Evolutionary conservation across 2,888 invertebrate species (phyloP).

Genomic region (Julus scanicus): DNA sequence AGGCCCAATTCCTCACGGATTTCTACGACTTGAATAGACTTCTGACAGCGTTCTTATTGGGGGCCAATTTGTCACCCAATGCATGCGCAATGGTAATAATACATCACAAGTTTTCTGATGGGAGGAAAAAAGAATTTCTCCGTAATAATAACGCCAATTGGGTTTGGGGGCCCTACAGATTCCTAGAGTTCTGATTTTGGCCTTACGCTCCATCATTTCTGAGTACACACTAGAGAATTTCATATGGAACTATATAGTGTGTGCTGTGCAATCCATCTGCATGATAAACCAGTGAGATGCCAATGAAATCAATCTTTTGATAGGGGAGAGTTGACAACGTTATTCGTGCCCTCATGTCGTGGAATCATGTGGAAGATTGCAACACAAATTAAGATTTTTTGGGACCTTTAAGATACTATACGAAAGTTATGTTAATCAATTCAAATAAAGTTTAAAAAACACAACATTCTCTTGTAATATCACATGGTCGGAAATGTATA

Average conservation of each 20-base stretch:
- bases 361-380: background rate
- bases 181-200: slow-evolving; percentile 2
- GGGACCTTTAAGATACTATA: no score
- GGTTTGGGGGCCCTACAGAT: background rate
- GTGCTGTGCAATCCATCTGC: background rate
- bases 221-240: background rate
- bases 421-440: no score
- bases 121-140: background rate
- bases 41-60: background rate
- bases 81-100: background rate
- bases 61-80: slow-evolving; percentile 2
- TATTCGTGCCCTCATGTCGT: background rate
- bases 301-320: slow-evolving; percentile 12
- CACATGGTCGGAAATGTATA: no score
- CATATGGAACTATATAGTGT: no score
- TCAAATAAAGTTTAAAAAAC: no score
- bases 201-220: background rate
- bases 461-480: no score
- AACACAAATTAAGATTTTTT: background rate
- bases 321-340: background rate
- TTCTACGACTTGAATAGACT: slow-evolving; percentile 7
- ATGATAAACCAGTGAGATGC: slow-evolving; percentile 20
- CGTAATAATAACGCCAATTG: slow-evolving; percentile 19
- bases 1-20: background rate
- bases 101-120: background rate